These are phyloP conservation scores for Monopterus albus DNA, from an alignment of 2,113 vertebrate genomes.

Conservation along the genomic window DNA sequence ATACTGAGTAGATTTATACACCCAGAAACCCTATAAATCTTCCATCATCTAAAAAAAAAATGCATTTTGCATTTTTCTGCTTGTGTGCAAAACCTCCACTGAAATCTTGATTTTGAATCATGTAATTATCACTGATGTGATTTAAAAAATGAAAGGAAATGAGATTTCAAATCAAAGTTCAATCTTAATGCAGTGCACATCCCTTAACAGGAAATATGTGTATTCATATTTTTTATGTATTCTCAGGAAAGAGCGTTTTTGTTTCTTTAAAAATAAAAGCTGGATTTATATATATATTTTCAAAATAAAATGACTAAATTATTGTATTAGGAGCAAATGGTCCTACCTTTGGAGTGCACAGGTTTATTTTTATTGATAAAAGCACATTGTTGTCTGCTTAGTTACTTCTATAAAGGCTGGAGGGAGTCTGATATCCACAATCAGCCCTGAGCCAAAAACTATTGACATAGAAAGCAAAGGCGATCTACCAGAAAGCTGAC, in stretches of 20 bases:
- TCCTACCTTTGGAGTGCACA: too few relatives aligned
- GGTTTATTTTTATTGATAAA: too few relatives aligned
- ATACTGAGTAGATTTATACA: background rate
- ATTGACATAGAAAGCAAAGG: slow-evolving; percentile 38
- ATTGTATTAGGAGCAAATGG: too few relatives aligned
- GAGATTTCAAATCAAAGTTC: background rate
- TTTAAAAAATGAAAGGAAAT: too few relatives aligned
- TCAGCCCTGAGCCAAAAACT: slow-evolving; percentile 25
- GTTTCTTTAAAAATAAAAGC: background rate
- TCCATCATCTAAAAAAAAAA: background rate
- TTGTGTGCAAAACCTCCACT: background rate
- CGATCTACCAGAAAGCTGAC: slow-evolving; percentile 59
- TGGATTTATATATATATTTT: too few relatives aligned
- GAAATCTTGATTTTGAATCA: background rate
- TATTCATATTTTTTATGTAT: background rate
- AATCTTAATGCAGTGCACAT: background rate
- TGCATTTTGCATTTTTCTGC: background rate
- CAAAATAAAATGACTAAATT: too few relatives aligned
- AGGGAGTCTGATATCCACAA: slow-evolving; percentile 8
- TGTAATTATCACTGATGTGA: too few relatives aligned
- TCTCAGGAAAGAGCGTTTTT: background rate
- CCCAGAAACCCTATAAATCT: background rate
- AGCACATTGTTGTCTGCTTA: background rate
- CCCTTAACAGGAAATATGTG: background rate
- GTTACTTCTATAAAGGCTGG: background rate